Percentiles rank a stretch among this genome's conserved stretches.
phyloP scores from a whole-genome alignment of 1,140 invertebrate genomes.

The Drosophila sulfurigaster region DNA sequence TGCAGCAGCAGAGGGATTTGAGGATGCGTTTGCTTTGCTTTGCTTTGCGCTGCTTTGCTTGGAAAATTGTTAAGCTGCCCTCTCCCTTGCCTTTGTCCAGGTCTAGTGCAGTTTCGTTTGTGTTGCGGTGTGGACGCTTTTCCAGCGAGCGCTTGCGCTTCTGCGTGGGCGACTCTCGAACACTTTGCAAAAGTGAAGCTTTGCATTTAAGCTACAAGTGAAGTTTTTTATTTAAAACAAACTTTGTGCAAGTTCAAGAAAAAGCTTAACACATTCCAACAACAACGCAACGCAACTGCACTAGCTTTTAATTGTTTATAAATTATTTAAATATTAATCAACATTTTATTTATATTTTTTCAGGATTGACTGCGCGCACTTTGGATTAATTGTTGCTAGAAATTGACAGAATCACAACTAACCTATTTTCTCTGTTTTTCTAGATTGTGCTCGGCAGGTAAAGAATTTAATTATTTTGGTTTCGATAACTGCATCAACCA shows the following conservation, averaged over 20 bases:
- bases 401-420: conserved; percentile 33
- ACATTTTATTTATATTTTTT: conserved; percentile 8
- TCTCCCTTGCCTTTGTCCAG: background rate
- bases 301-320: background rate
- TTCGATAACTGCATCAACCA: conserved; percentile 50
- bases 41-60: conserved; percentile 31
- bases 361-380: background rate
- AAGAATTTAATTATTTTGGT: conserved; percentile 52
- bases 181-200: conserved; percentile 36
- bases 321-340: conserved; percentile 28
- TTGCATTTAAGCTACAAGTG: conserved; percentile 19
- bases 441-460: conserved; percentile 65
- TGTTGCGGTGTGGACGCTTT: conserved; percentile 76
- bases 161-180: conserved; percentile 14
- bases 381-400: background rate
- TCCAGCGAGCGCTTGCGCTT: conserved; percentile 46
- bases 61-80: conserved; percentile 66
- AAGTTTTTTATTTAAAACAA: background rate
- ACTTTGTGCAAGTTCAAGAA: conserved; percentile 7
- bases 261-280: conserved; percentile 6
- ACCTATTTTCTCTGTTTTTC: conserved; percentile 72
- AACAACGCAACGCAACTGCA: conserved; percentile 30
- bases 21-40: conserved; percentile 53
- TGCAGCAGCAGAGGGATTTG: conserved; percentile 67
- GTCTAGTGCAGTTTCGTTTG: conserved; percentile 73